Percentiles rank a stretch among this genome's conserved stretches.
These are phyloP conservation scores for Trogon melanurus DNA, from an alignment of 2,113 vertebrate species.

Conservation along the genomic window DNA sequence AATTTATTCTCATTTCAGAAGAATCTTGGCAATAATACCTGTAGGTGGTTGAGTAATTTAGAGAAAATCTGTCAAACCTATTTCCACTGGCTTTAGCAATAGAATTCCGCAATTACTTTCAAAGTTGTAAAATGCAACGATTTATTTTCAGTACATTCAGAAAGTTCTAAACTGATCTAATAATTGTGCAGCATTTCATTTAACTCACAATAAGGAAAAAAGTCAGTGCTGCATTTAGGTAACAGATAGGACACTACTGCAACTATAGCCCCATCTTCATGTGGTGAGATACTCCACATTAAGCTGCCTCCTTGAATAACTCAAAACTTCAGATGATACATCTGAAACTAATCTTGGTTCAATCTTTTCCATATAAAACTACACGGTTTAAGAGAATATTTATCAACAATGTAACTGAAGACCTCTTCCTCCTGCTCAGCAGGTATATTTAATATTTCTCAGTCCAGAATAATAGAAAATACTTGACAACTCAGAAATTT, in stretches of 20 bases:
- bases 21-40: constrained; percentile 71
- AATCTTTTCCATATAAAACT: neutral
- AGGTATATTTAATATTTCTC: neutral
- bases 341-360: neutral
- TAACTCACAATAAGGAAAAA: neutral
- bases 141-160: constrained; percentile 33
- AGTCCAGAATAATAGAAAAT: neutral
- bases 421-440: neutral
- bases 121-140: constrained; percentile 49
- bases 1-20: constrained; percentile 78
- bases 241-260: neutral
- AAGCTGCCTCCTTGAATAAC: neutral
- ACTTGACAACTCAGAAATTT: neutral
- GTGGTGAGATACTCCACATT: neutral
- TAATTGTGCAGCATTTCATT: neutral
- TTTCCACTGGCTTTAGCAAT: constrained; percentile 60
- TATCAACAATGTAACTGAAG: neutral
- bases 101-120: constrained; percentile 61
- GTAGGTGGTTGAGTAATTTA: constrained; percentile 78
- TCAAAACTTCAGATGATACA: neutral
- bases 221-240: neutral
- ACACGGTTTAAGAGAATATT: neutral
- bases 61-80: constrained; percentile 73
- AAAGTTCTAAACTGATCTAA: constrained; percentile 31
- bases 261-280: neutral